phyloP scores from a whole-genome alignment of 2,113 vertebrate species.

The Prolemur simus region DNA sequence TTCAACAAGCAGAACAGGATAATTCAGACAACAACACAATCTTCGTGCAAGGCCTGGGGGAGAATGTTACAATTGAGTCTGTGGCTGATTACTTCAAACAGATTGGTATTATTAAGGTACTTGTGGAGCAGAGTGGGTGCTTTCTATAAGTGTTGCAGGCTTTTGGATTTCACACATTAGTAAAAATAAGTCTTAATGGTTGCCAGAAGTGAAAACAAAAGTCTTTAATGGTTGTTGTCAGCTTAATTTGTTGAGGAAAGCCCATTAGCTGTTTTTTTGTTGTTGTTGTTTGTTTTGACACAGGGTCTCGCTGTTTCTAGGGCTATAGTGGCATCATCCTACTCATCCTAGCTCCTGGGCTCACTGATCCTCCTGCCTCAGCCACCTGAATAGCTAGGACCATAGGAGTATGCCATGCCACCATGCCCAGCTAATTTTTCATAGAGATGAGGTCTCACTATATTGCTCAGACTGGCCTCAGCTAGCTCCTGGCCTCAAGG shows the following conservation, averaged over 20 bases:
- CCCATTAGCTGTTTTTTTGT: not conserved
- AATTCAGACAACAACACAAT: slow-evolving; percentile 97
- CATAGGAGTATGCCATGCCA: too few relatives aligned
- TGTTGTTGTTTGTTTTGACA: too few relatives aligned
- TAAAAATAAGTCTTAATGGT: not conserved
- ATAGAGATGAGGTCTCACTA: too few relatives aligned
- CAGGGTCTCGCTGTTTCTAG: too few relatives aligned
- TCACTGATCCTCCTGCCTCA: too few relatives aligned
- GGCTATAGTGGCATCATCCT: too few relatives aligned
- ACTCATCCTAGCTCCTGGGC: too few relatives aligned
- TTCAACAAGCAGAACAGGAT: slow-evolving; percentile 88
- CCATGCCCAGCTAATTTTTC: too few relatives aligned
- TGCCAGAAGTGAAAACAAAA: too few relatives aligned
- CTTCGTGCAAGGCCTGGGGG: slow-evolving; percentile 94
- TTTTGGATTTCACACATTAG: not conserved
- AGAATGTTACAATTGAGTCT: slow-evolving; percentile 91
- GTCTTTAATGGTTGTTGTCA: not conserved
- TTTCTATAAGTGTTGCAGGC: not conserved
- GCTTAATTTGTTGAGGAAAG: not conserved
- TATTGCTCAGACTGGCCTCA: too few relatives aligned
- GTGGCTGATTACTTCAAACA: slow-evolving; percentile 95
- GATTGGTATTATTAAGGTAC: slow-evolving; percentile 95
- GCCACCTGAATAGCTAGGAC: too few relatives aligned
- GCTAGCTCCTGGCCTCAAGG: too few relatives aligned
- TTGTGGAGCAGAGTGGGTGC: not conserved